These are phyloP conservation scores for Carterocephalus palaemon DNA, from an alignment of 2,888 invertebrate species.

Conservation along the genomic window DNA sequence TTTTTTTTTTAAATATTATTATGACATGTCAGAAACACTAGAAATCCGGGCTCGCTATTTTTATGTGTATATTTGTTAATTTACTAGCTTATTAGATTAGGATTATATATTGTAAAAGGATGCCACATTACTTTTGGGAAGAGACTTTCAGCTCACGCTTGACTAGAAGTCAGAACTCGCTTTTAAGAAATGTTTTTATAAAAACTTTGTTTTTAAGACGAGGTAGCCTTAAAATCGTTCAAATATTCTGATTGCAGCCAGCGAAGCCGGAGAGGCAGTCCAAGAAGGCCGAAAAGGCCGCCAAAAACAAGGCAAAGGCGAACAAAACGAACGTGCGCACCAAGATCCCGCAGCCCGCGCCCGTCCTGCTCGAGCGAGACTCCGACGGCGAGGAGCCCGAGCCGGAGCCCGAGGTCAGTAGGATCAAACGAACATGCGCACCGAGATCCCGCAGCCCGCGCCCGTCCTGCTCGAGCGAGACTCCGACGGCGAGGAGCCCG, in stretches of 20 bases:
- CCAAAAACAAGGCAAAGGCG: slow-evolving; percentile 34
- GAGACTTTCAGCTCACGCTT: too few relatives aligned
- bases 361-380: slow-evolving; percentile 63
- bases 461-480: slow-evolving; percentile 66
- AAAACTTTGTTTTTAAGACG: too few relatives aligned
- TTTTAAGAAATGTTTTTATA: too few relatives aligned
- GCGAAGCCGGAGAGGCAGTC: slow-evolving; percentile 56
- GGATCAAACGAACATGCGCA: slow-evolving; percentile 17
- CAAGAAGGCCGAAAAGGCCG: slow-evolving; percentile 77
- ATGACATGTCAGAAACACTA: too few relatives aligned
- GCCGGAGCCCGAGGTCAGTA: slow-evolving; percentile 46
- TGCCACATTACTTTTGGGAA: too few relatives aligned
- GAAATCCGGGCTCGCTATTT: too few relatives aligned
- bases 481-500: slow-evolving; percentile 46
- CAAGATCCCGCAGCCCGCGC: slow-evolving; percentile 64
- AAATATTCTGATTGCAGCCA: slow-evolving; percentile 41
- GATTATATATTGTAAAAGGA: too few relatives aligned
- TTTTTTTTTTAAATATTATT: too few relatives aligned
- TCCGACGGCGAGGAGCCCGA: slow-evolving; percentile 47
- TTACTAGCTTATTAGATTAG: too few relatives aligned
- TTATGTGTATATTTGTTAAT: too few relatives aligned
- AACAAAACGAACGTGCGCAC: slow-evolving; percentile 22
- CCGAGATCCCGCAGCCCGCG: slow-evolving; percentile 61
- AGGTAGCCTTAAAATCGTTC: too few relatives aligned
- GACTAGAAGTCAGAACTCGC: too few relatives aligned